A percentile compares a stretch with the other conserved stretches of the same genome.
phyloP scores from a whole-genome alignment of 2,797 vertebrate species.

The Carduelis carduelis region DNA sequence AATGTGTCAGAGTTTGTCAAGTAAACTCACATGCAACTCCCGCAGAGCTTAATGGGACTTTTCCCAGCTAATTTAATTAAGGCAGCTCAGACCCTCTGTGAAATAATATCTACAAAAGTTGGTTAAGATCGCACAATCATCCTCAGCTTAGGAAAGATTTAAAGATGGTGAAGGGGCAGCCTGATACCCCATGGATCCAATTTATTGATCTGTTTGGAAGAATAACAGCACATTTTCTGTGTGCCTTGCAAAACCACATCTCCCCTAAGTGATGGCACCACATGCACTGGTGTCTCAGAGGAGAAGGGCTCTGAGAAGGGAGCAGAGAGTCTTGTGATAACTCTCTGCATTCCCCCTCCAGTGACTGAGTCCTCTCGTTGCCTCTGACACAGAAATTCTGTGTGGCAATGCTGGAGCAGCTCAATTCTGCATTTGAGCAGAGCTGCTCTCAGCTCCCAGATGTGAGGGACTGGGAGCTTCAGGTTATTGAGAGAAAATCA shows the following conservation, averaged over 20 bases:
- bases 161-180: background rate
- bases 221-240: background rate
- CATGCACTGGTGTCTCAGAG: rapidly evolving
- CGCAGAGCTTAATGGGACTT: background rate
- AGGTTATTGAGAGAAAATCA: background rate
- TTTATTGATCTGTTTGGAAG: background rate
- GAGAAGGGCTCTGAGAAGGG: background rate
- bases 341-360: background rate
- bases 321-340: background rate
- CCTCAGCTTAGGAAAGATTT: background rate
- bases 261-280: background rate
- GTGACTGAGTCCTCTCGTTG: background rate
- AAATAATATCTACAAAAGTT: background rate
- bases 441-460: background rate
- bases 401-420: background rate
- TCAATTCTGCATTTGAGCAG: background rate
- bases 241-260: background rate
- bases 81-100: background rate
- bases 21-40: background rate
- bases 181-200: background rate
- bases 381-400: background rate
- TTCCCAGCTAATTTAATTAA: background rate
- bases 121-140: background rate
- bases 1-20: background rate
- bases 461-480: background rate